Percentiles rank a stretch among this genome's conserved stretches.
Evolutionary conservation across 2,888 invertebrate species (phyloP).

Genomic region (Drosophila parthenogenetica): DNA sequence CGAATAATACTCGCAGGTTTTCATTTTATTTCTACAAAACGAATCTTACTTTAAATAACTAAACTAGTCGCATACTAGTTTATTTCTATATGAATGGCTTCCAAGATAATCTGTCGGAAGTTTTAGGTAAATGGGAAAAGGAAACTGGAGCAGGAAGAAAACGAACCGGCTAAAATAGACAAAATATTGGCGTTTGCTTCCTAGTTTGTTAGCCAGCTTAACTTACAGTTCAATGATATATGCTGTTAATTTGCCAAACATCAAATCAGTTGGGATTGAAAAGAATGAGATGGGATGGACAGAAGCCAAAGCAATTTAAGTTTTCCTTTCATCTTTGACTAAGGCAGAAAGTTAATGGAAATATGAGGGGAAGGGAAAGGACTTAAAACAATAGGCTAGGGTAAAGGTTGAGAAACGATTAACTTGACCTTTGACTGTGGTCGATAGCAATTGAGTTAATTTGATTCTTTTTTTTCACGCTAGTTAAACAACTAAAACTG

Average conservation of each 20-base stretch:
- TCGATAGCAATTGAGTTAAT: slow-evolving; percentile 13
- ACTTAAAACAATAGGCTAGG: background rate
- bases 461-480: background rate
- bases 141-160: slow-evolving; percentile 9
- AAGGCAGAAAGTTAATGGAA: background rate
- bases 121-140: background rate
- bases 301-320: slow-evolving; percentile 13
- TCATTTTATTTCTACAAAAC: background rate
- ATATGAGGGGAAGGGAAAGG: background rate
- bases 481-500: background rate
- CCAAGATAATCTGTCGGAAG: slow-evolving; percentile 7
- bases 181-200: slow-evolving; percentile 25
- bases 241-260: slow-evolving; percentile 66
- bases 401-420: slow-evolving; percentile 7
- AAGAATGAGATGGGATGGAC: background rate
- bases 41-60: slow-evolving; percentile 16
- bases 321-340: slow-evolving; percentile 18
- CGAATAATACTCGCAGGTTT: background rate
- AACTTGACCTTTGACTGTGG: slow-evolving; percentile 12
- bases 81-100: background rate
- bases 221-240: slow-evolving; percentile 65
- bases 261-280: slow-evolving; percentile 27
- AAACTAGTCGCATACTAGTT: background rate
- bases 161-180: slow-evolving; percentile 4
- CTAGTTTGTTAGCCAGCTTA: slow-evolving; percentile 27